phyloP scores from a whole-genome alignment of 2,888 invertebrate species.

The Drosophila siamana region DNA sequence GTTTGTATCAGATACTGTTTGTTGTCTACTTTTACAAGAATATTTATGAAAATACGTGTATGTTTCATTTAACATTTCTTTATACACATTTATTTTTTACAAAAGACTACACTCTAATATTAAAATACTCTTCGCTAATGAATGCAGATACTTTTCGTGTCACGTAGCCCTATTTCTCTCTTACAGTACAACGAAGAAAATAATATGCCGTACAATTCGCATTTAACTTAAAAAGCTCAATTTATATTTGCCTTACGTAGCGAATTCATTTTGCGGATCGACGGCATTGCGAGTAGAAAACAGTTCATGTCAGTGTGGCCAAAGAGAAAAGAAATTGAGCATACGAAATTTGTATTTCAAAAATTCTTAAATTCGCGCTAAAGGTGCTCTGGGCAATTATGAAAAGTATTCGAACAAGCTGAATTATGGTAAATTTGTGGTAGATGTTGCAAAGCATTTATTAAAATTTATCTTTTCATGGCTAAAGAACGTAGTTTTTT shows the following conservation, averaged over 20 bases:
- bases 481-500: too few relatives aligned
- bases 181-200: background rate
- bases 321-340: constrained; percentile 56
- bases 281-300: constrained; percentile 48
- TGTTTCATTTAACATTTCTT: too few relatives aligned
- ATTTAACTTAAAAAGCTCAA: constrained; percentile 54
- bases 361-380: constrained; percentile 9
- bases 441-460: too few relatives aligned
- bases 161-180: background rate
- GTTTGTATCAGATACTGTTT: too few relatives aligned
- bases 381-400: background rate
- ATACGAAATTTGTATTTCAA: constrained; percentile 67
- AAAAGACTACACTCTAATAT: too few relatives aligned
- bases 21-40: too few relatives aligned
- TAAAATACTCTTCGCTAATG: too few relatives aligned
- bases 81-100: too few relatives aligned
- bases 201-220: constrained; percentile 38
- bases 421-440: background rate
- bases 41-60: too few relatives aligned
- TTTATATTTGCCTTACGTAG: constrained; percentile 73
- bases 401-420: background rate
- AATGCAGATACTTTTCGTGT: background rate
- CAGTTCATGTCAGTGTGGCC: constrained; percentile 14
- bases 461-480: too few relatives aligned
- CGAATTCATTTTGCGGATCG: constrained; percentile 75